These are phyloP conservation scores for Asteroscopus sphinx DNA, from an alignment of 2,888 invertebrate genomes.

Conservation along the genomic window DNA sequence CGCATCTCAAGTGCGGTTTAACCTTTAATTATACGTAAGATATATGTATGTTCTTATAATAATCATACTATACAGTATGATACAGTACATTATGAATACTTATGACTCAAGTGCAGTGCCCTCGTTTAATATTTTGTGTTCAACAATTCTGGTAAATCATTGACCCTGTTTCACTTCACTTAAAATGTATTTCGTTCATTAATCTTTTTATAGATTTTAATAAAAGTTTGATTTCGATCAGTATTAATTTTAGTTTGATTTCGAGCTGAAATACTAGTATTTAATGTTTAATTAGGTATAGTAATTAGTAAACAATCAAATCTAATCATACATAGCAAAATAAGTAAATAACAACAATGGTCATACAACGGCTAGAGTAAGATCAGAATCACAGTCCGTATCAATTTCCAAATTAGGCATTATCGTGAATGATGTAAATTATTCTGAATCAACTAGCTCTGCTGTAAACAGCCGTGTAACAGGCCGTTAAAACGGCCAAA, in stretches of 20 bases:
- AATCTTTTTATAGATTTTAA: neutral
- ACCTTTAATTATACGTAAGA: constrained; percentile 67
- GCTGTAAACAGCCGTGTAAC: too few relatives aligned
- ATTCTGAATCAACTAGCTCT: neutral
- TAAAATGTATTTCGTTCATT: constrained; percentile 12
- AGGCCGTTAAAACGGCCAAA: too few relatives aligned
- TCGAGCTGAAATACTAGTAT: neutral
- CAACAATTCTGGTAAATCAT: constrained; percentile 58
- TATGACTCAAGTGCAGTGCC: constrained; percentile 75
- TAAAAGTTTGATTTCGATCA: neutral
- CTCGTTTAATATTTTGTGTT: constrained; percentile 66
- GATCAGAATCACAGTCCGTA: too few relatives aligned
- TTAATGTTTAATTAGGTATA: neutral
- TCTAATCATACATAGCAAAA: too few relatives aligned
- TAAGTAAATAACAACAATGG: too few relatives aligned
- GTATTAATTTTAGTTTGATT: neutral
- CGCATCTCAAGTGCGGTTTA: too few relatives aligned
- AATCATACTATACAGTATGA: too few relatives aligned
- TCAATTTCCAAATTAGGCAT: too few relatives aligned
- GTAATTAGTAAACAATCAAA: too few relatives aligned
- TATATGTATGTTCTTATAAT: constrained; percentile 25
- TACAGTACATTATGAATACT: constrained; percentile 5
- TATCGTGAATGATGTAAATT: neutral
- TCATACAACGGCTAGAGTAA: too few relatives aligned
- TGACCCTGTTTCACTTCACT: constrained; percentile 54